A percentile compares a stretch with the other conserved stretches of the same genome.
These are phyloP conservation scores for Diglossa brunneiventris DNA, from an alignment of 2,113 vertebrate species.

Conservation along the genomic window DNA sequence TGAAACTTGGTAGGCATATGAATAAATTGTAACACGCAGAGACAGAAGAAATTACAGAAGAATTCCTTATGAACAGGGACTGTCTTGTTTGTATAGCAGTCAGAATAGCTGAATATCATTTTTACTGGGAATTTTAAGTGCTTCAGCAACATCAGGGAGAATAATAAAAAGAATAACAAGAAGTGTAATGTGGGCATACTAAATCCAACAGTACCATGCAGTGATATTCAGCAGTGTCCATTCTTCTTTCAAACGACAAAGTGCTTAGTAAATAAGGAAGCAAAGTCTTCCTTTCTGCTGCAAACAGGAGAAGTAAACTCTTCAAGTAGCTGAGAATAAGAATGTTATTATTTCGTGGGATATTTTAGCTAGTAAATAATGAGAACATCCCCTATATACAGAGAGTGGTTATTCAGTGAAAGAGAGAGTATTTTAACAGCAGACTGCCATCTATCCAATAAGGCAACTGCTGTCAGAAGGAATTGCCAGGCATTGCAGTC, in stretches of 20 bases:
- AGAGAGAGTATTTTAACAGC: neutral
- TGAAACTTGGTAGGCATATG: neutral
- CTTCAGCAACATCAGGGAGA: neutral
- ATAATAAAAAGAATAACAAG: neutral
- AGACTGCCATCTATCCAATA: neutral
- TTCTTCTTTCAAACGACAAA: neutral
- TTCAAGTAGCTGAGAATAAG: neutral
- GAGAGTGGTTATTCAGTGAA: neutral
- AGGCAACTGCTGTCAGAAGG: neutral
- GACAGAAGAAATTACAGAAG: slow-evolving; percentile 3
- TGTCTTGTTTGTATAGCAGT: neutral
- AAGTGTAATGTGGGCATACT: neutral
- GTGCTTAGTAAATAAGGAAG: neutral
- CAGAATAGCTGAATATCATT: neutral
- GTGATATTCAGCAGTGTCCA: neutral
- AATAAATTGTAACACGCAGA: neutral
- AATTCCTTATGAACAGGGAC: neutral
- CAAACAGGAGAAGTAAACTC: neutral
- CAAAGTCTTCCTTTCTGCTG: neutral
- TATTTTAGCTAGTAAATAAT: neutral
- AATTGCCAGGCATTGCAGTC: neutral
- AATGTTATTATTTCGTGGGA: neutral
- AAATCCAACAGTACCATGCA: neutral
- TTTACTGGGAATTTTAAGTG: neutral
- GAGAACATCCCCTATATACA: neutral